These are phyloP conservation scores for Marasmarcha lunaedactyla DNA, from an alignment of 2,888 invertebrate genomes.

Conservation along the genomic window DNA sequence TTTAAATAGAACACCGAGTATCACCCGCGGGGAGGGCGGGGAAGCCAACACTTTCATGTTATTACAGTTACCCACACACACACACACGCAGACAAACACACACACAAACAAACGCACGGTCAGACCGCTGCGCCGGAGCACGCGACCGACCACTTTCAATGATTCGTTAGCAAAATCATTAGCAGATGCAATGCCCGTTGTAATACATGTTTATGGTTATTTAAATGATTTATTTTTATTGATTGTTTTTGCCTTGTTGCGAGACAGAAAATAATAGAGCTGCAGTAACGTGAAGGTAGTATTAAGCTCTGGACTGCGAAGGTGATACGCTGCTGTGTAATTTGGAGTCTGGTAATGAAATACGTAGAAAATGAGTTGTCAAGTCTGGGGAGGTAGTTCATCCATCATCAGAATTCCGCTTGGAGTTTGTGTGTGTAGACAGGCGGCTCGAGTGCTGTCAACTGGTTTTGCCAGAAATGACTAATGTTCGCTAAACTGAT, in stretches of 20 bases:
- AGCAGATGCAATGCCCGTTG: constrained; percentile 68
- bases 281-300: constrained; percentile 56
- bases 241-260: constrained; percentile 69
- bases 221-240: constrained; percentile 72
- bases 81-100: constrained; percentile 23
- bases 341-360: constrained; percentile 61
- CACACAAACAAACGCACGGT: constrained; percentile 25
- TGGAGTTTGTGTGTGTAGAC: constrained; percentile 21
- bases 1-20: constrained; percentile 61
- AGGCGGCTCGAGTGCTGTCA: constrained; percentile 20
- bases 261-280: constrained; percentile 68
- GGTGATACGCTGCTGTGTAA: constrained; percentile 53
- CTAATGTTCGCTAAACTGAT: constrained; percentile 23
- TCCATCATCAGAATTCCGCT: constrained; percentile 31
- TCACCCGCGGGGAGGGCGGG: constrained; percentile 65
- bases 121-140: constrained; percentile 27
- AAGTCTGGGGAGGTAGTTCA: constrained; percentile 42
- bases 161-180: constrained; percentile 71
- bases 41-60: constrained; percentile 68
- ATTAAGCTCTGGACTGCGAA: constrained; percentile 56
- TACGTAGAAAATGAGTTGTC: constrained; percentile 65
- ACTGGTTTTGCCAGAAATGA: constrained; percentile 17
- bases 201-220: constrained; percentile 69
- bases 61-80: constrained; percentile 52
- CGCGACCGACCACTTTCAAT: constrained; percentile 68